These are phyloP conservation scores for rabbit (Oryctolagus cuniculus) DNA, from an alignment of 2,113 vertebrate species.

Conservation along the genomic window mOryCun1.1 NC_091436.1:76079001-76079500, in stretches of 20 bases:
- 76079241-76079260: slow-evolving; percentile 45
- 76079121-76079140: slow-evolving; percentile 34
- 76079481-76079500: slow-evolving; percentile 6
- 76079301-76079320: background rate
- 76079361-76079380: background rate
- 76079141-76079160: slow-evolving; percentile 22
- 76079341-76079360: background rate
- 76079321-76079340: slow-evolving; percentile 13
- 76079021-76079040: background rate
- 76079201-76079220: background rate
- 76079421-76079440: background rate
- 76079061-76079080: slow-evolving; percentile 25
- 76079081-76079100: slow-evolving; percentile 27
- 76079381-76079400: background rate
- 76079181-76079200: slow-evolving; percentile 10
- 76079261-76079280: slow-evolving; percentile 34
- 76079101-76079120: slow-evolving; percentile 43
- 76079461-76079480: slow-evolving; percentile 16
- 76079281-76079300: background rate
- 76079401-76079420: background rate
- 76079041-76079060: background rate
- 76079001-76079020: background rate
- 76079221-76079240: slow-evolving; percentile 48
- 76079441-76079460: background rate
- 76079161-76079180: background rate